Evolutionary conservation across 2,888 invertebrate species (phyloP), one percentile per base, ranked within the genome.

Genomic region (Nomada fabriciana): DNA sequence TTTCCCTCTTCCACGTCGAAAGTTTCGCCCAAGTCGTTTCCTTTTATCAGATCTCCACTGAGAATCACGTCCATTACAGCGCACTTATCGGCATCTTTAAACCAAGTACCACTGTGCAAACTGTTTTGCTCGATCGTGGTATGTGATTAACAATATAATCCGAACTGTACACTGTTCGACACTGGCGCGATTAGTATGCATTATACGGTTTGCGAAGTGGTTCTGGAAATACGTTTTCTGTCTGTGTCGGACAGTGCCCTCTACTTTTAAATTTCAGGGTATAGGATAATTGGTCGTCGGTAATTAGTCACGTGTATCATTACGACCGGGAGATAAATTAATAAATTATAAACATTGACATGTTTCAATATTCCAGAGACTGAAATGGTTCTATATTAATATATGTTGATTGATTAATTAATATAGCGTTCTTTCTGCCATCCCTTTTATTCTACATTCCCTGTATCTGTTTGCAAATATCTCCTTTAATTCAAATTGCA

Each of bases 41-140:
- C 47, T 15, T 47, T 47, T 47, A 47, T 47, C 36, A 36, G 36
- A 36, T 72, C 65, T 25, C 43, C 2, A 11, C 15, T 4, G 29
- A 25, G 64, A 59, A 69, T 76, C 63, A 67, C 69, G 60, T 25
- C n/a, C 13, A 13, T 23, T 60, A 47, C 65, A 60, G 67, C 74
- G 75, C 43, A 61, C 67, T 67, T 75, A 42, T 36, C 36, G 60
- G 47, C 1, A 23, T 67, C 36, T 60, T 77, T 77, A 65, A 65
- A 59, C 20, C 23, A 65, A 72, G 25, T 29, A 25, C 53, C 23
- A 18, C 13, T 1, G 57, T 9, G 52, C 20, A 52, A 72, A 43
- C 55, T 65, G 43, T 13, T 20, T 52, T 59, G 50, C 29, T 59
- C 29, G 42, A n/a, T 10, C 18, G 18, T 18, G 47, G 25, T 64